phyloP scores from a whole-genome alignment of 1,140 invertebrate genomes.

The Sycophaga agraensis region DNA sequence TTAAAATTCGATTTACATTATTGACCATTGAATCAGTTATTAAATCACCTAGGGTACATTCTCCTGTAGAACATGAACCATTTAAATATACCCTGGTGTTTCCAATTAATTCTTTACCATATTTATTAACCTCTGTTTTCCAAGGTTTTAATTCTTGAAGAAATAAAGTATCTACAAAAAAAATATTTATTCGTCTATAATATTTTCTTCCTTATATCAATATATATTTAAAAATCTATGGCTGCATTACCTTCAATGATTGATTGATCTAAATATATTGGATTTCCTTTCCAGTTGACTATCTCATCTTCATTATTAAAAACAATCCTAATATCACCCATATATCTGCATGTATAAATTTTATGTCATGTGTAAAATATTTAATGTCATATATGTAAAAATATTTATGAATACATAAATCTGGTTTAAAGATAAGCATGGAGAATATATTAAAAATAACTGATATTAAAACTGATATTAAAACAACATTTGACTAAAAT shows the following conservation, averaged over 20 bases:
- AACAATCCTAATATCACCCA: slow-evolving; percentile 60
- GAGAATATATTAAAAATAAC: too few species aligned
- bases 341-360: too few species aligned
- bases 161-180: slow-evolving; percentile 55
- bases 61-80: slow-evolving; percentile 60
- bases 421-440: too few species aligned
- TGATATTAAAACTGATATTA: too few species aligned
- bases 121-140: slow-evolving; percentile 61
- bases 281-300: slow-evolving; percentile 69
- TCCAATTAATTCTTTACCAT: slow-evolving; percentile 63
- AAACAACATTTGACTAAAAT: too few species aligned
- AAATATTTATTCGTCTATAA: too few species aligned
- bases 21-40: slow-evolving; percentile 73
- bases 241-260: slow-evolving; percentile 62
- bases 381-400: too few species aligned
- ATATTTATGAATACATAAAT: too few species aligned
- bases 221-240: neutral
- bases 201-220: too few species aligned
- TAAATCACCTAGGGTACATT: slow-evolving; percentile 78
- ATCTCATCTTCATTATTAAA: slow-evolving; percentile 76
- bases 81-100: slow-evolving; percentile 60
- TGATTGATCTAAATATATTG: slow-evolving; percentile 69
- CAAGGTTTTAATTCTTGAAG: slow-evolving; percentile 62
- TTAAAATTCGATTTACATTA: slow-evolving; percentile 43
- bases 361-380: too few species aligned